A percentile compares a stretch with the other conserved stretches of the same genome.
Evolutionary conservation across 1,140 invertebrate species (phyloP).

Genomic region (Papilio polyxenes): DNA sequence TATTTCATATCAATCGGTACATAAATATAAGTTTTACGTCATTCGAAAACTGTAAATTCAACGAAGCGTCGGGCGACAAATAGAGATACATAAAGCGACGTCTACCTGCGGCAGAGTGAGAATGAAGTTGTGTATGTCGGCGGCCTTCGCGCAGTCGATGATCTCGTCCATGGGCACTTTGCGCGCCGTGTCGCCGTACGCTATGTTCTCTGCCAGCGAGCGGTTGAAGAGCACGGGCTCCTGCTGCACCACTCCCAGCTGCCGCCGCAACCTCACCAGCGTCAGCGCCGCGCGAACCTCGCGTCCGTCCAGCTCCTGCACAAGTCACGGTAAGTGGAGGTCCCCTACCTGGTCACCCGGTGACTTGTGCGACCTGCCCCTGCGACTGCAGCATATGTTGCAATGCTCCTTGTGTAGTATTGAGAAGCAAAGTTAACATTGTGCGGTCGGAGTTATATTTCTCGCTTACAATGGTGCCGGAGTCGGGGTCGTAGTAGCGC

Average conservation of each 20-base stretch:
- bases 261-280: constrained; percentile 80
- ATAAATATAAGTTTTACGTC: too few relatives aligned
- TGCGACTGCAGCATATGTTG: too few relatives aligned
- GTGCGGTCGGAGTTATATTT: constrained; percentile 64
- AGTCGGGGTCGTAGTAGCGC: constrained; percentile 85
- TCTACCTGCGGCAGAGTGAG: constrained; percentile 86
- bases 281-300: constrained; percentile 74
- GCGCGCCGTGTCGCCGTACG: constrained; percentile 85
- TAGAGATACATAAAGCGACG: neutral
- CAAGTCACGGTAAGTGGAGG: neutral
- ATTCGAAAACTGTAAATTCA: too few relatives aligned
- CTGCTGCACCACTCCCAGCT: constrained; percentile 88
- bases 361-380: neutral
- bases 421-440: too few relatives aligned
- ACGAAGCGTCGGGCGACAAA: too few relatives aligned
- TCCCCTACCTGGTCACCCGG: too few relatives aligned
- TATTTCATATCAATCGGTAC: too few relatives aligned
- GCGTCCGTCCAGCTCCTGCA: constrained; percentile 79
- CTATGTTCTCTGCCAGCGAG: constrained; percentile 87
- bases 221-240: constrained; percentile 88
- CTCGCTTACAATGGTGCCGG: constrained; percentile 58
- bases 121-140: constrained; percentile 93
- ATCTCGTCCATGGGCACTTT: constrained; percentile 82
- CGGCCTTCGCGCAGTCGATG: constrained; percentile 84
- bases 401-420: too few relatives aligned